A percentile compares a stretch with the other conserved stretches of the same genome.
Conservation (phyloP, 2,113 vertebrate species). For the Alaudala cheleensis region DNA sequence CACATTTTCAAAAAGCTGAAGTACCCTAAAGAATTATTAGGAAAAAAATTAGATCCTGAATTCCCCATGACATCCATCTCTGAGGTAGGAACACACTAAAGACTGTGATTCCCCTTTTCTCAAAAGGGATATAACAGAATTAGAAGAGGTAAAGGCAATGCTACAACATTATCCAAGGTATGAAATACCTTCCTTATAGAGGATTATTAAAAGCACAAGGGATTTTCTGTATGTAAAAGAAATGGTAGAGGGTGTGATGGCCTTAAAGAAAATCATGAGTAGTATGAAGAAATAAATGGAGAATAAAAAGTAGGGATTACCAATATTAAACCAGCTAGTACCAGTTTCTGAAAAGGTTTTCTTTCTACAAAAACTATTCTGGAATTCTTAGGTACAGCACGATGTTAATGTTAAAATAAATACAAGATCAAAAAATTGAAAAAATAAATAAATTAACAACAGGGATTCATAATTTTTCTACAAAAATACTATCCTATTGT, state of each 20-base stretch:
- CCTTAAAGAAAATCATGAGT: background rate
- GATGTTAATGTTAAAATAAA: background rate
- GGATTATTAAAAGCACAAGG: background rate
- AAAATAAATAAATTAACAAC: accelerated
- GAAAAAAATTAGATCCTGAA: background rate
- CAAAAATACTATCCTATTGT: background rate
- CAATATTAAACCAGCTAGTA: background rate
- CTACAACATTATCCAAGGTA: background rate
- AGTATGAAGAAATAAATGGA: background rate
- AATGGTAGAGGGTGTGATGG: background rate
- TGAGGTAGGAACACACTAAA: background rate
- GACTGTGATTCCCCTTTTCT: background rate
- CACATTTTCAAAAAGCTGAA: background rate
- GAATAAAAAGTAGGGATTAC: background rate
- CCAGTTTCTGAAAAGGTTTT: background rate
- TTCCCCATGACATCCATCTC: background rate
- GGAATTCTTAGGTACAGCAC: background rate
- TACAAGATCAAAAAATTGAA: background rate
- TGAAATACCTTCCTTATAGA: background rate
- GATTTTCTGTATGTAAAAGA: background rate
- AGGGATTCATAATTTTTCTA: background rate
- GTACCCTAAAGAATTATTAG: background rate
- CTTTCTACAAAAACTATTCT: background rate
- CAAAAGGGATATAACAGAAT: background rate
- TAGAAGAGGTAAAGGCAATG: background rate